Evolutionary conservation across 2,113 vertebrate genomes (phyloP).

Genomic region (Origma solitaria): DNA sequence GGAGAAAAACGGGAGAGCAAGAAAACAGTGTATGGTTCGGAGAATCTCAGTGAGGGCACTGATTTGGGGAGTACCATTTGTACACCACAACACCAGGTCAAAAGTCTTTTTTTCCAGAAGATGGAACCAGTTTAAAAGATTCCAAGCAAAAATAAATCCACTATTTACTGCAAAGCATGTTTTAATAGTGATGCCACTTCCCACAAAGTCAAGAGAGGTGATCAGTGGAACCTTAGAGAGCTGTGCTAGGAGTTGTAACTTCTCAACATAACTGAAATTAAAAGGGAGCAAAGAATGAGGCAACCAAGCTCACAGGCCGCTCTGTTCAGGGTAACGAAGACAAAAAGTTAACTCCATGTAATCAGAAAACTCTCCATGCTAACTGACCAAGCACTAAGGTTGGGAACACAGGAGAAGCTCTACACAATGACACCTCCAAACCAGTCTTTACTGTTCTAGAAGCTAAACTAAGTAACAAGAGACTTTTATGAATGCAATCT

Average conservation of each 20-base stretch:
- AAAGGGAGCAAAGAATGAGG: background rate
- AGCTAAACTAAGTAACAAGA: background rate
- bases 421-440: background rate
- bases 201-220: background rate
- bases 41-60: background rate
- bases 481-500: background rate
- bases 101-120: background rate
- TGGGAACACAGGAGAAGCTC: background rate
- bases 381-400: background rate
- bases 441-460: background rate
- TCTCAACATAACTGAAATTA: background rate
- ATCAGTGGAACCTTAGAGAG: background rate
- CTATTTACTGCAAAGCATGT: background rate
- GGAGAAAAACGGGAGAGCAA: rapidly evolving
- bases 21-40: rapidly evolving
- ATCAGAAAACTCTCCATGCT: background rate
- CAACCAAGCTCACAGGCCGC: background rate
- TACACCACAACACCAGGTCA: background rate
- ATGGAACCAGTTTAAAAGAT: background rate
- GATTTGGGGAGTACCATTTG: background rate
- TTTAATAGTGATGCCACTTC: background rate
- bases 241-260: background rate
- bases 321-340: background rate
- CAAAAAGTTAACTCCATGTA: background rate
- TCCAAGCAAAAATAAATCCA: background rate